These are phyloP conservation scores for Silurus lanzhouensis DNA, from an alignment of 2,797 vertebrate genomes.

Conservation along the genomic window DNA sequence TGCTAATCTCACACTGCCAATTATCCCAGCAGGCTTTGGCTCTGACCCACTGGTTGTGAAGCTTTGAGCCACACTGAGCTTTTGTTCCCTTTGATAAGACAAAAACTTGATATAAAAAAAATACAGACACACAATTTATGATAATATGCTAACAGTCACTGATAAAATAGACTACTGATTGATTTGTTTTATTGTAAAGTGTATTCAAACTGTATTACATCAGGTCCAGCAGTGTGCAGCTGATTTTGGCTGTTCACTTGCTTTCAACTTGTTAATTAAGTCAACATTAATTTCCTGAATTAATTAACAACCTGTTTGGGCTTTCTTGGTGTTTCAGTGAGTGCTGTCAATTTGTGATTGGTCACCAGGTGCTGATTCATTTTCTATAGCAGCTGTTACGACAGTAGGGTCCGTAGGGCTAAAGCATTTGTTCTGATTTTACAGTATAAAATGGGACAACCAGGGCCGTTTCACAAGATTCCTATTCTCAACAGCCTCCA, in stretches of 20 bases:
- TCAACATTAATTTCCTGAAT: neutral
- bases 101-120: neutral
- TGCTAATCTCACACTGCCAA: constrained; percentile 56
- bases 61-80: constrained; percentile 27
- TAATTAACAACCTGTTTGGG: neutral
- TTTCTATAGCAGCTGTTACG: neutral
- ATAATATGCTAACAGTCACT: neutral
- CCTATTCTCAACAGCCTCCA: no score
- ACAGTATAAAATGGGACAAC: neutral
- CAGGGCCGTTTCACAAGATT: no score
- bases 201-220: neutral
- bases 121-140: neutral
- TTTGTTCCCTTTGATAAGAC: constrained; percentile 27
- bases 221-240: neutral
- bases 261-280: neutral
- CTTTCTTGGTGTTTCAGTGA: neutral
- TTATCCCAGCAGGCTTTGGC: constrained; percentile 54
- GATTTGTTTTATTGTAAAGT: neutral
- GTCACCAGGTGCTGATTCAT: neutral
- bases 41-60: constrained; percentile 51
- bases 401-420: neutral
- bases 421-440: neutral
- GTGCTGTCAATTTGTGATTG: neutral
- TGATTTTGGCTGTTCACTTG: neutral
- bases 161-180: neutral